These are phyloP conservation scores for Ennomos erosarius DNA, from an alignment of 2,888 invertebrate species.

Conservation along the genomic window DNA sequence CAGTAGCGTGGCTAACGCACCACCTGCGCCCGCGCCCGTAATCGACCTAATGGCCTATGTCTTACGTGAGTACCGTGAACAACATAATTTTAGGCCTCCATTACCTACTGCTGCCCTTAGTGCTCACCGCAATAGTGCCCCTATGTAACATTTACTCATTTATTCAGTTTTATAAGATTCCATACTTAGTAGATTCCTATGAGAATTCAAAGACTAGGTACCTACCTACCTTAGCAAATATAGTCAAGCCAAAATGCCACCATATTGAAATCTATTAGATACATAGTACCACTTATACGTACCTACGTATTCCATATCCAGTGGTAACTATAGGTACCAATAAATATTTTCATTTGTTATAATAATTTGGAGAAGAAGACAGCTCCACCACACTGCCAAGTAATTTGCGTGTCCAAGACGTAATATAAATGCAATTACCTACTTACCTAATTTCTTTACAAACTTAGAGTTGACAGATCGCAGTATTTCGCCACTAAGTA, in stretches of 20 bases:
- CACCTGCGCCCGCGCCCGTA: conserved; percentile 70
- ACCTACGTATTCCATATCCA: no score
- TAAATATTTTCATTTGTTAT: no score
- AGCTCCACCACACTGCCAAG: no score
- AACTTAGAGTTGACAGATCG: conserved; percentile 11
- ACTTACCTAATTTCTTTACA: conserved; percentile 12
- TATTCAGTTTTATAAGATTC: conserved; percentile 1
- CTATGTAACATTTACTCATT: conserved; percentile 11
- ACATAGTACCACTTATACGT: no score
- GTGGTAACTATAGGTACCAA: no score
- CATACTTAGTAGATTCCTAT: no score
- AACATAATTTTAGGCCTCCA: conserved; percentile 36
- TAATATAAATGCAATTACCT: conserved; percentile 12
- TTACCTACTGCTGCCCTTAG: conserved; percentile 19
- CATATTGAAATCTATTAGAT: no score
- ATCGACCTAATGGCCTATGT: conserved; percentile 69
- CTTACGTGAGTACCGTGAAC: conserved; percentile 60
- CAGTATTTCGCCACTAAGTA: conserved; percentile 12
- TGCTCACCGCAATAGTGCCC: conserved; percentile 12
- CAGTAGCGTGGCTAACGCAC: conserved; percentile 74
- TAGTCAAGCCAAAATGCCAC: no score
- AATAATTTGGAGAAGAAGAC: no score
- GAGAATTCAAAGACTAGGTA: no score
- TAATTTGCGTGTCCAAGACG: conserved; percentile 1
- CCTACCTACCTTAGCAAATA: no score